Percentiles rank a stretch among this genome's conserved stretches.
Conservation (phyloP, 2,113 vertebrate species). For the Aphyosemion australe region DNA sequence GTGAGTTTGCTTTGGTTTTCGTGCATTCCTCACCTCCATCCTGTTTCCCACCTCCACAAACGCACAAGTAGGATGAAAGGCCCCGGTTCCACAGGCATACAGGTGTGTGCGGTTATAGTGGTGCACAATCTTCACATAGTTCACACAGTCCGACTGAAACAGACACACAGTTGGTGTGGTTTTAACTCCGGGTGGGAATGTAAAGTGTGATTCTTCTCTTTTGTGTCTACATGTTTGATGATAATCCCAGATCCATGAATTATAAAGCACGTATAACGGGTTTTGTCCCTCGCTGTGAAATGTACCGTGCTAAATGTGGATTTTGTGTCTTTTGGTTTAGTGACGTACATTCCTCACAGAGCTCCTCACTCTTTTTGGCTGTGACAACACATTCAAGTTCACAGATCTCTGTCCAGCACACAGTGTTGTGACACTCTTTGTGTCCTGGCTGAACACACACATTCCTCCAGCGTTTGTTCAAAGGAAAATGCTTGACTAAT, state of each 20-base stretch:
- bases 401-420: constrained; percentile 17
- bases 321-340: constrained; percentile 25
- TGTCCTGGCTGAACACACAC: constrained; percentile 28
- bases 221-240: not conserved
- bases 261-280: not conserved
- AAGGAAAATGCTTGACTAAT: not conserved
- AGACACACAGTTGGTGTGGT: constrained; percentile 20
- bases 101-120: constrained; percentile 92
- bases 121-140: constrained; percentile 94
- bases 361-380: constrained; percentile 25
- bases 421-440: constrained; percentile 41
- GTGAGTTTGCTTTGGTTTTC: not conserved
- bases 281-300: not conserved
- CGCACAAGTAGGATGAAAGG: constrained; percentile 93
- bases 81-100: constrained; percentile 92
- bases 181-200: not conserved
- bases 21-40: constrained; percentile 82
- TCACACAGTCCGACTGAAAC: constrained; percentile 91
- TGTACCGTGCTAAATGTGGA: not conserved
- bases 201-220: not conserved
- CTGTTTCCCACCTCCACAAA: constrained; percentile 89
- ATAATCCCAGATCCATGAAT: not conserved
- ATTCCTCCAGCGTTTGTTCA: constrained; percentile 5
- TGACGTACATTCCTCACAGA: constrained; percentile 66
- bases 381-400: constrained; percentile 9